Percentiles rank a stretch among this genome's conserved stretches.
Evolutionary conservation across 1,140 invertebrate genomes (phyloP).

Genomic region (roundworm (Caenorhabditis elegans)): WBcel235 BX284603.4:4667001-4667500

Average conservation of each 20-base stretch:
- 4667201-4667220: constrained; percentile 1
- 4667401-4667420: too few species aligned
- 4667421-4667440: too few species aligned
- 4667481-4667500: too few species aligned
- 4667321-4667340: not conserved
- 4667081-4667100: not conserved
- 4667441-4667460: too few species aligned
- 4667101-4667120: constrained; percentile 11
- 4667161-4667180: not conserved
- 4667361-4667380: too few species aligned
- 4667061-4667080: constrained; percentile 8
- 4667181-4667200: not conserved
- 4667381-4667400: too few species aligned
- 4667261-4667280: constrained; percentile 14
- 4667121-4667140: constrained; percentile 19
- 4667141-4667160: constrained; percentile 3
- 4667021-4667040: not conserved
- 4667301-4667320: constrained; percentile 17
- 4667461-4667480: too few species aligned
- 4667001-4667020: not conserved
- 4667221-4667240: not conserved
- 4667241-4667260: not conserved
- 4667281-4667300: constrained; percentile 3
- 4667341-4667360: too few species aligned
- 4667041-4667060: constrained; percentile 23